Evolutionary conservation across 1,140 invertebrate genomes (phyloP), one percentile per base, ranked within the genome.

Genomic region (Caenorhabditis brenneri): DNA sequence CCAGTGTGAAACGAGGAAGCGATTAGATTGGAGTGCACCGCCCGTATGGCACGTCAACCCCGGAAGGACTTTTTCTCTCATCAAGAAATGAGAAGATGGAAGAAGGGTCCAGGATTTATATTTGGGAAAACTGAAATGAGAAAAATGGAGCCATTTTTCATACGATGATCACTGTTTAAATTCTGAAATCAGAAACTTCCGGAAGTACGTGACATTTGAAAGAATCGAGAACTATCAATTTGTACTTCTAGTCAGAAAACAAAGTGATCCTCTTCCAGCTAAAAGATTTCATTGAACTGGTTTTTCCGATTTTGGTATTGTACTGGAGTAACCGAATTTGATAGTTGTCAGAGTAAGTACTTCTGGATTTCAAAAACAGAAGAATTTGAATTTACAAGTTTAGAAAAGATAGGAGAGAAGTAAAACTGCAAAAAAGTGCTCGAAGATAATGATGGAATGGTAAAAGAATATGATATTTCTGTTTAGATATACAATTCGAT

Each of bases 11-110:
- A 74, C 29, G 65, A 74, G 65, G 36, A 74, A 74, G 36, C 65
- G 65, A 74, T 65, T 65, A 65, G 58, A 65, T 74, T 74, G 65
- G 65, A 74, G 65, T 74, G 65, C 65, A 74, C 65, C 58, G 53
- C 53, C 22, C 24, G 53, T 24, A 55, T 55, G 36, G 65, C 33
- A 74, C 65, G 65, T 74, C 65, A 55, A 55, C 53, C 53, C 53
- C 53, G 53, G 53, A 55, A 55, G 22, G 24, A 55, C 53, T 42
- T 12, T 36, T 46, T 42, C 36, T 24, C 36, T 24, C 36, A 42
- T 74, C 65, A 24, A 74, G 36, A 46, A 74, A 42, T 42, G 31
- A n/a, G n/a, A n/a, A n/a, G n/a, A n/a, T n/a, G n/a, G n/a, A n/a
- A n/a, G n/a, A 33, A 65, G 5, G 65, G 65, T 74, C n/a, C 65